These are phyloP conservation scores for Scaptomyza pallida DNA, from an alignment of 1,140 invertebrate genomes.

Conservation along the genomic window DNA sequence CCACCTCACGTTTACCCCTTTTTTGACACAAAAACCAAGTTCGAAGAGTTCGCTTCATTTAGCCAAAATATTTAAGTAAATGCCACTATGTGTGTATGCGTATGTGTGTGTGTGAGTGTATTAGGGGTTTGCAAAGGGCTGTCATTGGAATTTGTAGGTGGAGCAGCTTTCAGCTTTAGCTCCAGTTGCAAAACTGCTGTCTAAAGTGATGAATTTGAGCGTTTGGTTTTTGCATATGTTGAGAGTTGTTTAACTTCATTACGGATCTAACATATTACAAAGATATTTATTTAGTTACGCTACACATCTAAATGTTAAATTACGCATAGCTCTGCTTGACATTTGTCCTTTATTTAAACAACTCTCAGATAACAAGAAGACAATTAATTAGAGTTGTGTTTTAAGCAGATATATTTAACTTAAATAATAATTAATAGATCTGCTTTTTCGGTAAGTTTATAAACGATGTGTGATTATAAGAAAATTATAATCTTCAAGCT, in stretches of 20 bases:
- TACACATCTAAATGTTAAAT: background rate
- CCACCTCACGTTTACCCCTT: constrained; percentile 24
- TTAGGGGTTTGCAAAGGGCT: background rate
- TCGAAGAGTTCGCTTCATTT: constrained; percentile 67
- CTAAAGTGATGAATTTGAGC: constrained; percentile 74
- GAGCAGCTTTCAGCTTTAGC: background rate
- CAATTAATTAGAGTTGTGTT: background rate
- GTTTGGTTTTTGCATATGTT: constrained; percentile 47
- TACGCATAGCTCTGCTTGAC: background rate
- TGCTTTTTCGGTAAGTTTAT: background rate
- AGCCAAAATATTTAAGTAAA: constrained; percentile 61
- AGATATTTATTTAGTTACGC: constrained; percentile 12
- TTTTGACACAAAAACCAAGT: constrained; percentile 7
- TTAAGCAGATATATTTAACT: background rate
- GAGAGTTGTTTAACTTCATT: constrained; percentile 11
- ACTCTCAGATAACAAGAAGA: background rate
- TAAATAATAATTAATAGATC: background rate
- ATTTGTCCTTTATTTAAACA: background rate
- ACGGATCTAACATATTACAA: constrained; percentile 12
- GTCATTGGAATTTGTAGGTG: background rate
- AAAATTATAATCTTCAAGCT: too few species aligned
- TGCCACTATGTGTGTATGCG: constrained; percentile 11
- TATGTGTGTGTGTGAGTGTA: background rate
- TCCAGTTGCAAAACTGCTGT: constrained; percentile 30
- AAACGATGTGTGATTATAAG: too few species aligned